A percentile compares a stretch with the other conserved stretches of the same genome.
Evolutionary conservation across 2,797 vertebrate genomes (phyloP).

Genomic region (Nyctalus aviator): DNA sequence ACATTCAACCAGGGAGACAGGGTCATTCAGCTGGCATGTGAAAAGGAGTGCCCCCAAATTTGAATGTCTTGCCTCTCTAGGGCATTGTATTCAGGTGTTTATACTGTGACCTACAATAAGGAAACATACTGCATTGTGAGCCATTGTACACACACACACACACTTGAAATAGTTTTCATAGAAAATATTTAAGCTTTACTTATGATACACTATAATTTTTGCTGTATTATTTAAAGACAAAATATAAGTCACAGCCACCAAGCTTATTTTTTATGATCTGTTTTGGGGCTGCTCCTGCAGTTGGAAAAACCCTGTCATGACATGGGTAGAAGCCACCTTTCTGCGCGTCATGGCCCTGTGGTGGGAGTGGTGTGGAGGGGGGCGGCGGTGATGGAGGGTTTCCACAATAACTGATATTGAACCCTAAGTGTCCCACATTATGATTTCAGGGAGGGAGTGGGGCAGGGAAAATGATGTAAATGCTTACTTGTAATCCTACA

Average conservation of each 20-base stretch:
- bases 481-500: constrained; percentile 43
- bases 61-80: background rate
- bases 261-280: background rate
- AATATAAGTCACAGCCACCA: background rate
- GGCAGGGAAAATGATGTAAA: constrained; percentile 51
- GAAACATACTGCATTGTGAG: background rate
- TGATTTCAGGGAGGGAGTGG: background rate
- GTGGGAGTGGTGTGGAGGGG: background rate
- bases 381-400: background rate
- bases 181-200: background rate
- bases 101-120: background rate
- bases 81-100: background rate
- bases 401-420: background rate
- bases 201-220: background rate
- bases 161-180: background rate
- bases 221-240: constrained; percentile 5
- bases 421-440: constrained; percentile 50
- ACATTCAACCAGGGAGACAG: background rate
- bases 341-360: background rate
- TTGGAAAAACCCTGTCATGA: background rate
- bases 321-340: background rate
- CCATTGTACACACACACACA: background rate
- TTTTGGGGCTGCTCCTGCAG: background rate
- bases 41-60: background rate
- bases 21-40: background rate